phyloP scores from a whole-genome alignment of 2,113 vertebrate genomes.

The Boulengeromyrus knoepffleri region DNA sequence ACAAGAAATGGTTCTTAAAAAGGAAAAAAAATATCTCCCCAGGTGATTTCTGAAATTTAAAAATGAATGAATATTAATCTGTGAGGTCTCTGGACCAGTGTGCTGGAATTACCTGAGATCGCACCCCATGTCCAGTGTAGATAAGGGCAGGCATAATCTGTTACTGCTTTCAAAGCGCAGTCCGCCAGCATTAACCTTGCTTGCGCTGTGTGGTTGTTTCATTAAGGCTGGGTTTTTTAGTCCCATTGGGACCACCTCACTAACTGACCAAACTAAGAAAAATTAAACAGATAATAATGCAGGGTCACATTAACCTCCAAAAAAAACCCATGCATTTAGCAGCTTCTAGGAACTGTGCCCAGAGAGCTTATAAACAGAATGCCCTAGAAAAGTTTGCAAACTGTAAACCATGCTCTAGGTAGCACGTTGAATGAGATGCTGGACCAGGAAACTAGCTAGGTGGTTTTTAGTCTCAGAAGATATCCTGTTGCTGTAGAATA shows the following conservation, averaged over 20 bases:
- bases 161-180: neutral
- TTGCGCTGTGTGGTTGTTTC: neutral
- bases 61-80: neutral
- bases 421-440: neutral
- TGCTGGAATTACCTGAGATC: neutral
- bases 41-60: neutral
- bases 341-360: neutral
- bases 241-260: neutral
- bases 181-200: neutral
- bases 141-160: neutral
- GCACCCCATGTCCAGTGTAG: neutral
- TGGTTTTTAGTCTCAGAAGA: neutral
- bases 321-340: neutral
- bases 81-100: neutral
- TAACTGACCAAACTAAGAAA: neutral
- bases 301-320: constrained; percentile 6
- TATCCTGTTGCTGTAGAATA: neutral
- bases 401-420: neutral
- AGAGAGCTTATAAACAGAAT: neutral
- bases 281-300: neutral
- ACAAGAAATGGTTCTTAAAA: neutral
- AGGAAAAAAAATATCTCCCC: neutral
- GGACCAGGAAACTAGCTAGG: neutral
- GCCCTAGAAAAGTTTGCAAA: neutral
- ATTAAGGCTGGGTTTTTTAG: neutral